Evolutionary conservation across 2,113 vertebrate genomes (phyloP), one percentile per base, ranked within the genome.

Genomic region (Haemorhous mexicanus): DNA sequence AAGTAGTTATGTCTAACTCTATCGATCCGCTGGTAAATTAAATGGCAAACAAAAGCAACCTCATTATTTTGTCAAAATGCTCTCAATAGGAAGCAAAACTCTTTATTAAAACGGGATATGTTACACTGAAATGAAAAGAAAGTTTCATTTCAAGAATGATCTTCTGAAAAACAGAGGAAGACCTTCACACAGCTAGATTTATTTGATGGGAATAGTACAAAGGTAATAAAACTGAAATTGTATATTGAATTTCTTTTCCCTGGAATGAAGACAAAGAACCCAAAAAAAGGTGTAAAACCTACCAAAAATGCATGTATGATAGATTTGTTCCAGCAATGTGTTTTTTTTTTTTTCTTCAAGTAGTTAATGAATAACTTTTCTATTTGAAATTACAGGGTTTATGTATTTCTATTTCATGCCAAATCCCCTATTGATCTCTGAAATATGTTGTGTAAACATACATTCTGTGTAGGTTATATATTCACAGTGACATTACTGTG

Each of bases 11-110:
- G 30, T 95, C 84, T 92, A 78, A 84, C 80, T 92, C 66, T 93
- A 89, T 97, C 32, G 96, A 97, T 97, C 84, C 73, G 20, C 41
- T 53, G 73, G 49, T 72, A 97, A 96, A 95, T 97, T 96, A 97
- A 97, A 95, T 82, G 86, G 43, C 81, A 93, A 96, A 95, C 76
- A 88, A 94, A 97, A 94, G 35, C 59, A 91, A 72, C 84, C 13
- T 7, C 78, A 88, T 80, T 75, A 39, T 81, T 92, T 87, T 91
- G 89, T 96, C 88, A 92, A 96, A 96, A 94, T 28, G 50, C 50
- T 74, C 79, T 94, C 78, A 91, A 33, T 41, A 39, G 74, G 46
- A 74, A 80, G 11, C 18, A 81, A 77, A 90, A 56, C 66, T 66
- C 69, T 92, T 77, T 61, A 88, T 96, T 95, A 95, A 86, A 94